Base-by-base conservation (phyloP, 2,888 invertebrate species). In the Drosophila vallismaia region DNA sequence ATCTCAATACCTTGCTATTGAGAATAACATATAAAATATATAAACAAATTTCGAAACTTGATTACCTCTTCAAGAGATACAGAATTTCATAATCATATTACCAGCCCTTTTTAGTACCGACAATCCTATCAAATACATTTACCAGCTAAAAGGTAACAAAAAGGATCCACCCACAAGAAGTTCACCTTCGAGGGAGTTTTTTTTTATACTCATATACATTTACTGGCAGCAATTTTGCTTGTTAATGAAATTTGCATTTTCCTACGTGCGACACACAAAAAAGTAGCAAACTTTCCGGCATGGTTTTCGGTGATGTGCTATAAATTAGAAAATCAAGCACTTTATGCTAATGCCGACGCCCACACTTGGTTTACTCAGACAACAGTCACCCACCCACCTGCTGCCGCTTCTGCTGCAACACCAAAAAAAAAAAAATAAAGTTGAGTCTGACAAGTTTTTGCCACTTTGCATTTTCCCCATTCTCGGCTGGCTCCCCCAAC, bases 211-310 rank as follows among this genome's bases (percentile, higher is more conserved):
- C 31, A 33, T 33, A 49, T 62, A 70, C 71, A 75, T 72, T 79
- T 83, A 79, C 83, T 71, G 68, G 62, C 58, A 71, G 72, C 85
- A 78, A 84, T 82, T 82, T 82, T 50, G 85, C 81, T 78, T 74
- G 81, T 86, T 86, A 82, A 82, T 82, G 87, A 82, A 82, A 82
- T 82, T 82, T 82, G 81, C 81, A 82, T 84, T 84, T 84, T 74
- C 72, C 74, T 80, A 78, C 79, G 85, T 86, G 87, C 81, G 74
- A 71, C 67, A 76, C 59, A 69, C 67, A 67, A 59, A 64, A 57
- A 38, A 36, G 52, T 28, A 71, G 56, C 62, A 28, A 79, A 75
- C 53, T 73, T 78, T 71, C 42, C 56, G 55, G 55, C 67, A 77
- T 48, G 64, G 52, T 78, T 66, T 86, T 76, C 49, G 78, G 81